A percentile compares a stretch with the other conserved stretches of the same genome.
These are phyloP conservation scores for Paragorgia papillata DNA, from an alignment of 92 coral and sea anemone species.

Conservation along the genomic window DNA sequence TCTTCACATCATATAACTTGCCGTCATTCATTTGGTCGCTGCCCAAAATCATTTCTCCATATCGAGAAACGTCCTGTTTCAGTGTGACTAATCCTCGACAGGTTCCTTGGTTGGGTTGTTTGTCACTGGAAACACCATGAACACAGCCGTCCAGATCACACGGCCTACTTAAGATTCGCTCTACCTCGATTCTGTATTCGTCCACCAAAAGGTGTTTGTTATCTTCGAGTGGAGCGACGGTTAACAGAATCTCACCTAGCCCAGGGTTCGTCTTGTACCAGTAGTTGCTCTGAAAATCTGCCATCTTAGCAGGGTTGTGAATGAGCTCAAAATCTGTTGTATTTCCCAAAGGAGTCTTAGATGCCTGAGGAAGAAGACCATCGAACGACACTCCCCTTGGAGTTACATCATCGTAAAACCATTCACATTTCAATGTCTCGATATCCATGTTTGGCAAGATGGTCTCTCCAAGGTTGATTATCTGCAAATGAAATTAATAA, in stretches of 20 bases:
- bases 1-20: constrained; percentile 32
- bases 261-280: constrained; percentile 4
- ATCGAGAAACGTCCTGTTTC: constrained; percentile 5
- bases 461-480: constrained; percentile 35
- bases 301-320: constrained; percentile 26
- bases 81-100: constrained; percentile 15
- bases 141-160: constrained; percentile 13
- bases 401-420: constrained; percentile 34
- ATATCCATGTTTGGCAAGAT: constrained; percentile 31
- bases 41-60: constrained; percentile 19
- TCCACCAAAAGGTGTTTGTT: constrained; percentile 21
- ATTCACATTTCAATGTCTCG: constrained; percentile 10
- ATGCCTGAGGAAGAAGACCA: constrained; percentile 26
- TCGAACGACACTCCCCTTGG: constrained; percentile 30
- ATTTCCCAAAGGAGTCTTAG: constrained; percentile 33
- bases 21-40: constrained; percentile 12
- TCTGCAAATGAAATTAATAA: not conserved
- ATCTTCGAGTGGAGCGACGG: not conserved
- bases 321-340: constrained; percentile 19
- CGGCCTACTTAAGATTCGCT: not conserved
- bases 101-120: not conserved
- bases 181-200: constrained; percentile 2
- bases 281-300: constrained; percentile 5
- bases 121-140: not conserved
- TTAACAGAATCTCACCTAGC: constrained; percentile 13